phyloP scores from a whole-genome alignment of 2,797 vertebrate genomes.

The Sitta carolinensis region DNA sequence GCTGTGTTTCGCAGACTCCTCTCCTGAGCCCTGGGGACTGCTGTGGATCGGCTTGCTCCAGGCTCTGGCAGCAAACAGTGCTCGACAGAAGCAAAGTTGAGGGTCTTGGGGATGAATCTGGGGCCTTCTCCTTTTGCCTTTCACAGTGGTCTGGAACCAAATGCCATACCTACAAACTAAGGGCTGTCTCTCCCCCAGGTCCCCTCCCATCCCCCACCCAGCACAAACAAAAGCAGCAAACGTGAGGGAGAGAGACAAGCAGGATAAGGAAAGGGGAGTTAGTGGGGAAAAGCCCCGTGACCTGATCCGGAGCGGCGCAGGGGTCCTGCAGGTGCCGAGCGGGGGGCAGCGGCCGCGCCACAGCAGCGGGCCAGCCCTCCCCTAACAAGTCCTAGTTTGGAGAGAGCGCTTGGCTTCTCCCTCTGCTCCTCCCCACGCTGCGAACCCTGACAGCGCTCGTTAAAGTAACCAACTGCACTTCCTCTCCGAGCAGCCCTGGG shows the following conservation, averaged over 20 bases:
- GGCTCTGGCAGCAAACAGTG: not conserved
- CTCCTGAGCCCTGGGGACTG: rapidly evolving
- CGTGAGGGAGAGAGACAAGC: not conserved
- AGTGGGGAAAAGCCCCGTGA: conserved; percentile 52
- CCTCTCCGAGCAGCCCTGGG: conserved; percentile 48
- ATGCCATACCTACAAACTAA: not conserved
- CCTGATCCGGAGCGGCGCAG: conserved; percentile 70
- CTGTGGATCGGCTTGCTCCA: not conserved
- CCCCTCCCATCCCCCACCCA: not conserved
- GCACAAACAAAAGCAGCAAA: not conserved
- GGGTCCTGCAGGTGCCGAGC: conserved; percentile 36
- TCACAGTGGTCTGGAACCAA: not conserved
- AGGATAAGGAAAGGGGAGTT: not conserved
- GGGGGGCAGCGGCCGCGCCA: not conserved
- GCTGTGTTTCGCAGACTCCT: not conserved
- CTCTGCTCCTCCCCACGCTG: conserved; percentile 54
- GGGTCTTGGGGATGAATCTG: not conserved
- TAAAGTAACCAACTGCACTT: conserved; percentile 75
- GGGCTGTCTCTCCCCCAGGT: not conserved
- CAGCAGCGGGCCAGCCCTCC: conserved; percentile 16
- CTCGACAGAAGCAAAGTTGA: not conserved
- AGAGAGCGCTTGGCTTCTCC: conserved; percentile 54
- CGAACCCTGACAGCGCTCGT: conserved; percentile 67
- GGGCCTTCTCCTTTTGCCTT: not conserved
- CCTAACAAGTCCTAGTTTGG: conserved; percentile 78